Conservation (phyloP, 2,888 invertebrate species). For the Pseudeuparius sepicola region DNA sequence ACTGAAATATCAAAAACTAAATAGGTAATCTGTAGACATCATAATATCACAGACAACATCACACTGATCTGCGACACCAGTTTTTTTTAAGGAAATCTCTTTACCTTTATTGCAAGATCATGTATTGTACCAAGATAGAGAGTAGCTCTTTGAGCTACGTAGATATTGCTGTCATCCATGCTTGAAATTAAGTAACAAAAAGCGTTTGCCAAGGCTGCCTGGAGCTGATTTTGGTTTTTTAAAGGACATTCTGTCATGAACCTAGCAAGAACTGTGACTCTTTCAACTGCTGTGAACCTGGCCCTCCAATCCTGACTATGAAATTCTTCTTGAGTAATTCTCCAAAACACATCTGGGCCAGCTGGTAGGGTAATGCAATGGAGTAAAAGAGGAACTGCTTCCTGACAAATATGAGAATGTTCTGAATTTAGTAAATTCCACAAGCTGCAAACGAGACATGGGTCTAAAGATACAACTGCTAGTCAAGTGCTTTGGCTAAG, state of each 20-base stretch:
- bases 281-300: slow-evolving; percentile 90
- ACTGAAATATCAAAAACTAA: slow-evolving; percentile 46
- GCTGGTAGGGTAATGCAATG: slow-evolving; percentile 91
- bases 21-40: no score
- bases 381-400: slow-evolving; percentile 82
- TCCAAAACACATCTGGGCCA: slow-evolving; percentile 94
- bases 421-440: slow-evolving; percentile 90
- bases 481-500: no score
- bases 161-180: slow-evolving; percentile 91
- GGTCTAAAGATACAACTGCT: not conserved
- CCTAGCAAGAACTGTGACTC: slow-evolving; percentile 83
- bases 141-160: slow-evolving; percentile 89
- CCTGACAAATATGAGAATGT: slow-evolving; percentile 88
- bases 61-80: no score
- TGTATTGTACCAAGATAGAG: slow-evolving; percentile 90
- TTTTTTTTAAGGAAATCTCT: slow-evolving; percentile 20
- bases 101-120: slow-evolving; percentile 73
- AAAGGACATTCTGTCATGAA: slow-evolving; percentile 89
- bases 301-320: slow-evolving; percentile 81
- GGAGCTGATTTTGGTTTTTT: slow-evolving; percentile 70
- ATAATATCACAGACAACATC: no score
- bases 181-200: slow-evolving; percentile 94
- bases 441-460: slow-evolving; percentile 48
- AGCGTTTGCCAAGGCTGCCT: slow-evolving; percentile 90
- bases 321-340: slow-evolving; percentile 90